Evolutionary conservation across 2,888 invertebrate genomes (phyloP).

Genomic region (Amorpha juglandis): DNA sequence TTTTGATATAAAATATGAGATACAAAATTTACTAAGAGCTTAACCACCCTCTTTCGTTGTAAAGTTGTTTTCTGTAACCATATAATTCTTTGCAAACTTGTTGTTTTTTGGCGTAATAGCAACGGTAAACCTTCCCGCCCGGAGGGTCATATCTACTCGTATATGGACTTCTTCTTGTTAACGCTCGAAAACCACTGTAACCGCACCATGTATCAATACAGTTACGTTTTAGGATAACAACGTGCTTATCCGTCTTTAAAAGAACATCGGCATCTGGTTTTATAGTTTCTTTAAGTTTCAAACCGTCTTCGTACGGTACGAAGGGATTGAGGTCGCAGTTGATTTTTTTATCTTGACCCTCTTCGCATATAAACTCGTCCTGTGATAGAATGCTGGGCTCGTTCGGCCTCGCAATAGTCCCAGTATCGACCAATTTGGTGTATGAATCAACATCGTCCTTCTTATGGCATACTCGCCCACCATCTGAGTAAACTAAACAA

Average conservation of each 20-base stretch:
- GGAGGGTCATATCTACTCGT: constrained; percentile 54
- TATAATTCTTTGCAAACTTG: constrained; percentile 66
- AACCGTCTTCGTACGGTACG: constrained; percentile 56
- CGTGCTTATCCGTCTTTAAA: constrained; percentile 56
- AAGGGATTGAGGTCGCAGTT: constrained; percentile 66
- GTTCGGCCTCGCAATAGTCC: constrained; percentile 61
- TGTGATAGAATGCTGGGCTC: constrained; percentile 64
- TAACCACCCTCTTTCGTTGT: constrained; percentile 49
- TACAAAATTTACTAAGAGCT: constrained; percentile 26
- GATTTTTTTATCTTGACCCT: constrained; percentile 50
- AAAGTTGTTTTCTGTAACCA: constrained; percentile 31
- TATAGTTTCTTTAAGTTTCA: constrained; percentile 54
- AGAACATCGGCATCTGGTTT: constrained; percentile 55
- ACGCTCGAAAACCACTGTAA: constrained; percentile 52
- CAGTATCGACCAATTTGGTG: constrained; percentile 62
- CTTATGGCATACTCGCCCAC: constrained; percentile 68
- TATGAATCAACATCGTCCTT: constrained; percentile 59
- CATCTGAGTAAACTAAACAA: constrained; percentile 68
- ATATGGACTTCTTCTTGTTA: constrained; percentile 46
- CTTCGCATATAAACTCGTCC: constrained; percentile 74
- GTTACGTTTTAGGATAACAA: constrained; percentile 53
- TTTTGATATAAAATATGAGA: not conserved
- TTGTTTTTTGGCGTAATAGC: constrained; percentile 68
- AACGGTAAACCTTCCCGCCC: constrained; percentile 66
- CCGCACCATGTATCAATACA: constrained; percentile 69